Evolutionary conservation across 2,888 invertebrate species (phyloP), one percentile per base, ranked within the genome.

Genomic region (Drosophila basisetae): DNA sequence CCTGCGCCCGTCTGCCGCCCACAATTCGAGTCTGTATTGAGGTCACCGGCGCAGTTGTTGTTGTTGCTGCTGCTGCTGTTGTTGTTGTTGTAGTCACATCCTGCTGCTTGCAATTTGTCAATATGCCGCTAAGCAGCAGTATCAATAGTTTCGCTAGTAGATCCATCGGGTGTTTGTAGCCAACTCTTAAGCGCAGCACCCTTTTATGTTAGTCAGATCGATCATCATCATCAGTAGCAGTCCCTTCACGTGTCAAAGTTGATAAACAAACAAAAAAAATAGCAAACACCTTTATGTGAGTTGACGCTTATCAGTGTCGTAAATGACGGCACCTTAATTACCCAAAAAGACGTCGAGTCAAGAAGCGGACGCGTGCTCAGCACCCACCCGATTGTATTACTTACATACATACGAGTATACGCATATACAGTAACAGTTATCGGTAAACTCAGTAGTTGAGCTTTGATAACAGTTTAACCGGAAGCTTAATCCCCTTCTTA

Each of bases 1-100:
- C 80, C 0, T 22, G 41, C 1, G 94, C 94, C 28, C 88, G 73
- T 4, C 80, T 63, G 0, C 94, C 94, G 5, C 93, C 93, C 41
- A 93, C 91, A 61, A 93, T 84, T 61, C 85, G 86, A 6, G 83
- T 73, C 16, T 30, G 22, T 9, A 62, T 63, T 6, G 39, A 18
- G 18, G 35, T 6, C 35, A 28, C 11, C 10, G 39, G 37, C 4
- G 22, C 50, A 43, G 11, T 28, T 16, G 60, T 55, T 60, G 54
- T 43, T 9, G 18, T 25, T 35, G 30, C 22, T 22, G 22, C 22
- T 22, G 22, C 22, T 22, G 22, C 22, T 22, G 11, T 28, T 16
- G 60, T 55, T 60, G 54, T 43, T 9, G 18, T 25, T 35, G 30
- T 11, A n/a, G 30, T 18, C 9, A 9, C 10, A 18, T 53, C 43